Evolutionary conservation across 2,888 invertebrate species (phyloP).

Genomic region (Epiblema foenella): DNA sequence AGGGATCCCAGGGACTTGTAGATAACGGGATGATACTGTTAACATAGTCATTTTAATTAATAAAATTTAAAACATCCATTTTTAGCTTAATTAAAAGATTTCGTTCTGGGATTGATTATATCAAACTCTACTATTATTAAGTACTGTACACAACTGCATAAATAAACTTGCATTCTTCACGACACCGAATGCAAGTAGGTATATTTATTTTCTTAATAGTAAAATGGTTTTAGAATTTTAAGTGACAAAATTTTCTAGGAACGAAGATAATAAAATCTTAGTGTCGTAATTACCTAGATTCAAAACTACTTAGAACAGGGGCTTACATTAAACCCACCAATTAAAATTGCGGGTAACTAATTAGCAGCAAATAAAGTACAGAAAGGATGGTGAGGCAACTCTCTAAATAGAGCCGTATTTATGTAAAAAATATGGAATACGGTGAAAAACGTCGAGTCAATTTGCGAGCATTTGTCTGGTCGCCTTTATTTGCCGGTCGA

Average conservation of each 20-base stretch:
- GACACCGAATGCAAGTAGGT: too few relatives aligned
- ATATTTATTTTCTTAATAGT: too few relatives aligned
- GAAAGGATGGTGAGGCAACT: constrained; percentile 28
- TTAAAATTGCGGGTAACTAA: constrained; percentile 34
- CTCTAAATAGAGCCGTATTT: constrained; percentile 54
- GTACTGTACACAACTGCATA: too few relatives aligned
- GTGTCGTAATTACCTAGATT: constrained; percentile 16
- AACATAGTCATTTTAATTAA: too few relatives aligned
- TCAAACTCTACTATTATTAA: too few relatives aligned
- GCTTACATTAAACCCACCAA: constrained; percentile 21
- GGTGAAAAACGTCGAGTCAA: constrained; percentile 82
- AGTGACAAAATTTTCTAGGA: neutral
- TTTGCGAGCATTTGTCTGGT: constrained; percentile 83
- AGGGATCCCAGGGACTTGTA: too few relatives aligned
- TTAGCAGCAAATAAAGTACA: constrained; percentile 25
- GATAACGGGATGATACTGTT: too few relatives aligned
- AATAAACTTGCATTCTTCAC: too few relatives aligned
- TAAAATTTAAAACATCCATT: too few relatives aligned
- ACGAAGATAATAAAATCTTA: neutral
- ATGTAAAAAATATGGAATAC: constrained; percentile 73
- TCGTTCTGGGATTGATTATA: too few relatives aligned
- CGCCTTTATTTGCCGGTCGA: constrained; percentile 82
- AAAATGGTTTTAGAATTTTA: neutral
- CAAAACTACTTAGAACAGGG: constrained; percentile 20
- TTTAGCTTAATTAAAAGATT: too few relatives aligned